Evolutionary conservation across 2,113 vertebrate genomes (phyloP), one percentile per base, ranked within the genome.

Genomic region (Ceratotherium simum): DNA sequence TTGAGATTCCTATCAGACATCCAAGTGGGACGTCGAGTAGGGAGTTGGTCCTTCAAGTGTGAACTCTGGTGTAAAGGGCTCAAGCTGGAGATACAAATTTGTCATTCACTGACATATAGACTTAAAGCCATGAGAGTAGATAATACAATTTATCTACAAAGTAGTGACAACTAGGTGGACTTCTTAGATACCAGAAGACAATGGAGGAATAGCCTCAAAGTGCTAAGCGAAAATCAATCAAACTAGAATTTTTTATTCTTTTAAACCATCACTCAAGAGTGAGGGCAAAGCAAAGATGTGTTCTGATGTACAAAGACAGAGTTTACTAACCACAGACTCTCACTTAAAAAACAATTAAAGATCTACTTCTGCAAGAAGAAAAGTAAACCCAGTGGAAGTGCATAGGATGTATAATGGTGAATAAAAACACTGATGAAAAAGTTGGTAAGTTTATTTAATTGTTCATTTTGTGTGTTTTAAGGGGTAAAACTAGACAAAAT

Each of bases 191-290:
- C 3, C n/a, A 13, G 36, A 92, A 80, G 62, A 92, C 25, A 39
- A 9, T 72, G 64, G 23, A 96, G 39, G 54, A 31, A 51, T 67
- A 94, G n/a, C 33, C 51, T 91, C 48, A 75, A 4, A 79, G 20
- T 91, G 23, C 51, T 48, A 54, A 73, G 46, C 8, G 73, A 75
- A 90, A 72, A 54, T 31, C 33, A 69, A 2, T 69, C 46, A 73
- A 42, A 78, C 54, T 31, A 82, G 62, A 83, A n/a, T 42, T 91
- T 67, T 72, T 14, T 78, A 42, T 56, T 60, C 58, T 81, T 83
- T 79, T 80, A 85, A 85, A 89, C 31, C 69, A 65, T 83, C 69
- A 54, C 54, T 93, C 33, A 93, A 13, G 39, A 89, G 39, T 89
- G 84, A 83, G 29, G 23, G 18, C 75, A 83, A 83, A 89, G 48